Conservation (phyloP, 2,888 invertebrate genomes). For the Andrena bicolor region DNA sequence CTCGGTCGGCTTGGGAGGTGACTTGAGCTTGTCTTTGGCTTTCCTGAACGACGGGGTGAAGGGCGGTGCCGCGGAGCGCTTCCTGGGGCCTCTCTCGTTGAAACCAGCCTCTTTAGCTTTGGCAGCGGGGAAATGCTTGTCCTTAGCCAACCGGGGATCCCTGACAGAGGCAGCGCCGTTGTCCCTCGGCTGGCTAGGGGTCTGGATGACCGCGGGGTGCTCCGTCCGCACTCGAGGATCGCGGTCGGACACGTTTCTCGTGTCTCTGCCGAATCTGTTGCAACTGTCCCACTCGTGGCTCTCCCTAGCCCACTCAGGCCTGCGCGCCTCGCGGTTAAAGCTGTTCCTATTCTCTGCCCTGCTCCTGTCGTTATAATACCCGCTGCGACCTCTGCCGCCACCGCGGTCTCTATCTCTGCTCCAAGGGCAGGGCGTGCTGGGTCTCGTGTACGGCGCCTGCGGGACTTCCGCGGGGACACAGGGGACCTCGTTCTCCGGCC, state of each 20-base stretch:
- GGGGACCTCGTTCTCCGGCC: constrained; percentile 55
- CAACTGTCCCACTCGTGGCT: constrained; percentile 54
- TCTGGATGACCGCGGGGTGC: constrained; percentile 41
- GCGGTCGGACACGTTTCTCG: constrained; percentile 65
- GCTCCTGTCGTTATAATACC: constrained; percentile 69
- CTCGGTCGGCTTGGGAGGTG: constrained; percentile 70
- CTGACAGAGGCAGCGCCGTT: constrained; percentile 48
- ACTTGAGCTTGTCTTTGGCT: constrained; percentile 56
- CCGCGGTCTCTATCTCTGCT: constrained; percentile 57
- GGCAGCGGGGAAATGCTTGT: constrained; percentile 44
- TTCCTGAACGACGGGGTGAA: constrained; percentile 36
- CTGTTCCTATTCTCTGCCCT: constrained; percentile 59
- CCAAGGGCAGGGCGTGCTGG: constrained; percentile 65
- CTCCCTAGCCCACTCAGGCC: constrained; percentile 65
- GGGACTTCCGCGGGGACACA: constrained; percentile 42
- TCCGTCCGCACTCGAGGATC: constrained; percentile 71
- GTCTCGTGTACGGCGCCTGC: constrained; percentile 40
- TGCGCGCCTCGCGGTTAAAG: constrained; percentile 70
- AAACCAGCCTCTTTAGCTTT: constrained; percentile 57
- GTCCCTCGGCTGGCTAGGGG: constrained; percentile 51
- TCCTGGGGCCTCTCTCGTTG: constrained; percentile 73
- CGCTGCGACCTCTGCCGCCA: constrained; percentile 61
- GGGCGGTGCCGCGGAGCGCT: constrained; percentile 43
- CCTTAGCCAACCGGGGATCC: constrained; percentile 76
- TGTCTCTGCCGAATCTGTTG: constrained; percentile 65